Percentiles rank a stretch among this genome's conserved stretches.
Evolutionary conservation across 2,113 vertebrate genomes (phyloP).

Genomic region (Girardinichthys multiradiatus): DNA sequence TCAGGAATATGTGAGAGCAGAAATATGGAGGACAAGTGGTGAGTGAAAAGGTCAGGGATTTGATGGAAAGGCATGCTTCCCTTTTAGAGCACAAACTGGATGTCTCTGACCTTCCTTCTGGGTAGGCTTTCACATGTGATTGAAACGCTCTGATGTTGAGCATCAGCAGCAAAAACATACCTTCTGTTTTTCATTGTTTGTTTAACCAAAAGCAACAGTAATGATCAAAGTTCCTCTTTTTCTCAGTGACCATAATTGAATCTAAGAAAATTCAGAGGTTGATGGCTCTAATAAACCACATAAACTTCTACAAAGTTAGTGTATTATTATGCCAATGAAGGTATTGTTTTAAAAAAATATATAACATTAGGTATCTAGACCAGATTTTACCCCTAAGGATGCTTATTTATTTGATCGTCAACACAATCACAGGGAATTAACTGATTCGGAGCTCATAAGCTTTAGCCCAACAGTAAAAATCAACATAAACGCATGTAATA

Average conservation of each 20-base stretch:
- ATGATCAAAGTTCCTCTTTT: constrained; percentile 52
- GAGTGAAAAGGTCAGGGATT: constrained; percentile 31
- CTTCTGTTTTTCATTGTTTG: constrained; percentile 54
- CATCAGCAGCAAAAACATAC: constrained; percentile 32
- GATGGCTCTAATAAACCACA: constrained; percentile 32
- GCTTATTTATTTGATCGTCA: constrained; percentile 33
- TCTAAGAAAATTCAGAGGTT: constrained; percentile 14
- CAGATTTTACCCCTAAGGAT: constrained; percentile 27
- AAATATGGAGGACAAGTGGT: constrained; percentile 33
- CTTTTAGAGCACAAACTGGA: constrained; percentile 22
- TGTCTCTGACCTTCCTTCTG: constrained; percentile 30
- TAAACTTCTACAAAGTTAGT: constrained; percentile 17
- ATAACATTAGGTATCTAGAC: constrained; percentile 19
- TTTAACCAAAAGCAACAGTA: constrained; percentile 62
- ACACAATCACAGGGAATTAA: constrained; percentile 6
- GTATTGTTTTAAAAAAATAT: constrained; percentile 1
- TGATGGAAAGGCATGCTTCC: constrained; percentile 6
- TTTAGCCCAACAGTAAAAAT: constrained; percentile 26
- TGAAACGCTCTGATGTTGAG: constrained; percentile 59
- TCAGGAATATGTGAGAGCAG: constrained; percentile 29
- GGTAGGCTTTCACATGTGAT: constrained; percentile 52
- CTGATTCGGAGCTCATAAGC: constrained; percentile 30
- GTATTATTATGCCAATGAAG: constrained; percentile 19
- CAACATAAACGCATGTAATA: constrained; percentile 19
- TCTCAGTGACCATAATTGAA: constrained; percentile 33